These are phyloP conservation scores for Ctenopoma multispine DNA, from an alignment of 2,797 vertebrate genomes.

Conservation along the genomic window DNA sequence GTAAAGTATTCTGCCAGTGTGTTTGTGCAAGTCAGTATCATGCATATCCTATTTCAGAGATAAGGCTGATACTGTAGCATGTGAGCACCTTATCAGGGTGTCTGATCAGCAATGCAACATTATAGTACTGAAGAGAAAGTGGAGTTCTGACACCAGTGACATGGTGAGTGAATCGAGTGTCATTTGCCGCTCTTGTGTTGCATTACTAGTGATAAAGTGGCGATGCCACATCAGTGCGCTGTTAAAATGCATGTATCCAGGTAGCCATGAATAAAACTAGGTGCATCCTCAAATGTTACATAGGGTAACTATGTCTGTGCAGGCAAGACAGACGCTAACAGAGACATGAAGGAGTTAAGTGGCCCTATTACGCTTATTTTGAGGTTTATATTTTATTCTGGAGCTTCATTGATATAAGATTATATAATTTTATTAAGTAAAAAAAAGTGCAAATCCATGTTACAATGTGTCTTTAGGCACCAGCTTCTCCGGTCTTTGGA, in stretches of 20 bases:
- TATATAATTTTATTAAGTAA: too few species aligned
- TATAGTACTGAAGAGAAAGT: slow-evolving; percentile 2
- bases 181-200: slow-evolving; percentile 2
- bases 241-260: neutral
- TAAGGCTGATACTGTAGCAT: neutral
- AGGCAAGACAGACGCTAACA: neutral
- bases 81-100: neutral
- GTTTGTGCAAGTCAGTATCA: slow-evolving; percentile 25
- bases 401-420: too few species aligned
- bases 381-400: too few species aligned
- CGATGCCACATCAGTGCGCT: neutral
- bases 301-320: neutral
- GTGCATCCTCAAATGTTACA: neutral
- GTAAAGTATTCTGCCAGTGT: neutral
- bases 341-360: too few species aligned
- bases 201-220: slow-evolving; percentile 1
- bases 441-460: too few species aligned
- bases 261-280: neutral
- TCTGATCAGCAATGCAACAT: neutral
- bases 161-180: too few species aligned
- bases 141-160: slow-evolving; percentile 3
- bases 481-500: too few species aligned
- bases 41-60: slow-evolving; percentile 5
- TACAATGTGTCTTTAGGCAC: too few species aligned
- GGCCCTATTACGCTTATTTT: too few species aligned